phyloP scores from a whole-genome alignment of 1,140 invertebrate species.

The Brachionus calyciflorus region DNA sequence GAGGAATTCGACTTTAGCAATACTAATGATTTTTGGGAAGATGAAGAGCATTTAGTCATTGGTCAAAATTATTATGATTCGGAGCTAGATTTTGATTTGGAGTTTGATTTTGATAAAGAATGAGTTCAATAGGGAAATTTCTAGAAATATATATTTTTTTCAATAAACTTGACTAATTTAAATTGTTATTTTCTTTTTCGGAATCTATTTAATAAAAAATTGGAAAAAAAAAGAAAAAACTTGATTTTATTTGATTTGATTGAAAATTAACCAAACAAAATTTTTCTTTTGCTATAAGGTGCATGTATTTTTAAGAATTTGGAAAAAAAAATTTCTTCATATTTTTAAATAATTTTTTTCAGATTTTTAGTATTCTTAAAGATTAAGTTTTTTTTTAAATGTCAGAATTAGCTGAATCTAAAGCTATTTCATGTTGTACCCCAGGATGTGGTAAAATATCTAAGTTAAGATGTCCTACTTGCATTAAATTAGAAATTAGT shows the following conservation, averaged over 20 bases:
- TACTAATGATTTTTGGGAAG: constrained; percentile 26
- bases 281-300: no score
- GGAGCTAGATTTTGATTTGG: constrained; percentile 11
- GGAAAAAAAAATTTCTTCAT: no score
- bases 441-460: background rate
- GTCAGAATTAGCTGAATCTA: background rate
- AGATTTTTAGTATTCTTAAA: no score
- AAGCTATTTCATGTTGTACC: constrained; percentile 5
- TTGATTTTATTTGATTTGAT: no score
- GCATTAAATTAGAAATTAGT: constrained; percentile 41
- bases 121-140: background rate
- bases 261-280: no score
- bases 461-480: constrained; percentile 38
- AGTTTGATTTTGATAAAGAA: constrained; percentile 14
- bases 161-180: constrained; percentile 10
- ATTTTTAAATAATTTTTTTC: no score
- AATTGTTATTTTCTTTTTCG: no score
- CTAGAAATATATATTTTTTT: no score
- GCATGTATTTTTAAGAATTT: no score
- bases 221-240: no score
- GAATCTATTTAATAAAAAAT: no score
- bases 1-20: constrained; percentile 20
- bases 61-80: constrained; percentile 3
- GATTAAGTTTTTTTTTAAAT: background rate
- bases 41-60: background rate